Conservation (phyloP, 2,888 invertebrate genomes). For the Troilus luridus region DNA sequence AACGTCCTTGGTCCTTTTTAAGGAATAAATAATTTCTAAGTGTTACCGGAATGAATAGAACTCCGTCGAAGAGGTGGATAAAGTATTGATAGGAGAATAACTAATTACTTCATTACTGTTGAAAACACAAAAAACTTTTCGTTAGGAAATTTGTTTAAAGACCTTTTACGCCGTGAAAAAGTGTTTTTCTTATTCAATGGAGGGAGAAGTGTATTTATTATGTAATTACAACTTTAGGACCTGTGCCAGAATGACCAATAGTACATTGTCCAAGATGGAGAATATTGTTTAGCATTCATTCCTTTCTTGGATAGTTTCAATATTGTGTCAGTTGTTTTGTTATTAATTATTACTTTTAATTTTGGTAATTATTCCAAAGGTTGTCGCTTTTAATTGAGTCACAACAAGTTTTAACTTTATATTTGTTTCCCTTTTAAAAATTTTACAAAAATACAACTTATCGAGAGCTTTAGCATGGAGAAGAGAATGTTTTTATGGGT, state of each 20-base stretch:
- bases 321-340: too few species aligned
- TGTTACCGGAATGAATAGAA: conserved; percentile 4
- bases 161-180: neutral
- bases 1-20: neutral
- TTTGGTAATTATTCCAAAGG: too few species aligned
- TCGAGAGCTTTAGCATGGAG: too few species aligned
- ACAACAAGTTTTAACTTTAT: too few species aligned
- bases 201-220: neutral
- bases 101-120: neutral
- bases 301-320: too few species aligned
- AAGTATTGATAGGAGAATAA: conserved; percentile 9
- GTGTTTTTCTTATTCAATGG: neutral
- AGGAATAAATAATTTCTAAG: neutral
- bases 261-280: neutral
- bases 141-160: neutral
- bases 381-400: too few species aligned
- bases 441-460: too few species aligned
- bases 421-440: too few species aligned
- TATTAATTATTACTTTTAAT: too few species aligned
- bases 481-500: too few species aligned
- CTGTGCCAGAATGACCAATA: neutral
- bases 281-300: neutral
- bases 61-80: neutral
- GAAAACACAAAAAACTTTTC: neutral
- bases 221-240: neutral